Conservation (phyloP, 2,113 vertebrate genomes). For the Lycocorax pyrrhopterus region DNA sequence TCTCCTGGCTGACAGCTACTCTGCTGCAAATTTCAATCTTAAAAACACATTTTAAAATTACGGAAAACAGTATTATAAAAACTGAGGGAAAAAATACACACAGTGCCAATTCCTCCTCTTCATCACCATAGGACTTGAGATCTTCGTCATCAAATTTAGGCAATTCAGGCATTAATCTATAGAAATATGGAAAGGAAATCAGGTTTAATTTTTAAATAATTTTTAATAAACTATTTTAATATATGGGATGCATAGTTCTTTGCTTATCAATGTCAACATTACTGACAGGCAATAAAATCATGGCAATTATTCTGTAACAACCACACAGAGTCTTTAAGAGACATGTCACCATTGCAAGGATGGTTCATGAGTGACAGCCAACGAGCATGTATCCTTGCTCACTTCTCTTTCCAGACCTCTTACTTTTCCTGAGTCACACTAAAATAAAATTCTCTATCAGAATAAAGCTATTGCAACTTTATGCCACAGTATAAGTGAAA, state of each 20-base stretch:
- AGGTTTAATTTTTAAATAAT: neutral
- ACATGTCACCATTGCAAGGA: neutral
- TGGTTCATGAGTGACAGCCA: neutral
- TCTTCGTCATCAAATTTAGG: constrained; percentile 88
- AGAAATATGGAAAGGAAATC: neutral
- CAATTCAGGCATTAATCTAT: constrained; percentile 89
- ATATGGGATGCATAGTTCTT: neutral
- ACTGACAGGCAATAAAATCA: neutral
- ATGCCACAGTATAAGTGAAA: neutral
- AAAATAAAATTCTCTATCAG: neutral
- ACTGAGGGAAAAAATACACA: constrained; percentile 65
- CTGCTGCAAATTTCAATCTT: neutral
- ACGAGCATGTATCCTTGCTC: accelerated
- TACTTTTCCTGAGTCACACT: neutral
- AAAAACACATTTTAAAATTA: neutral
- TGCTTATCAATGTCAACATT: neutral
- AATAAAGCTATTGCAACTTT: neutral
- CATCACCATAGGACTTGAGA: constrained; percentile 83
- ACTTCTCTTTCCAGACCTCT: neutral
- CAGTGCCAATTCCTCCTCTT: constrained; percentile 88
- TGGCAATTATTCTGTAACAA: neutral
- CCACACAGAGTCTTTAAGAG: neutral
- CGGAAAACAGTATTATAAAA: neutral
- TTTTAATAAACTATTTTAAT: neutral
- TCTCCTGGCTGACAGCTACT: neutral